Percentiles rank a stretch among this genome's conserved stretches.
Evolutionary conservation across 2,113 vertebrate species (phyloP).

Genomic region (Cisticola juncidis): DNA sequence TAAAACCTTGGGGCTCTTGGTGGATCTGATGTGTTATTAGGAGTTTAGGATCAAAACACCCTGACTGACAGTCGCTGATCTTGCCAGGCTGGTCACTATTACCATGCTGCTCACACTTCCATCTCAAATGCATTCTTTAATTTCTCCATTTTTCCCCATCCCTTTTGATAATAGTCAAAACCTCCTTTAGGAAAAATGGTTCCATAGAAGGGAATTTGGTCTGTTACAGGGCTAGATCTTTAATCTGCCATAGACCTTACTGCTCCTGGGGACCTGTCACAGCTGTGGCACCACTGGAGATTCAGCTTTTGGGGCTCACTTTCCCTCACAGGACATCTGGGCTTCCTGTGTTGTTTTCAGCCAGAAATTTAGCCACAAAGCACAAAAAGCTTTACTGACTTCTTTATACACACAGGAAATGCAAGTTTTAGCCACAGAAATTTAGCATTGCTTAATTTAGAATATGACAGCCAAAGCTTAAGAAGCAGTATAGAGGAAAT

Average conservation of each 20-base stretch:
- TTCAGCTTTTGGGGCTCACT: neutral
- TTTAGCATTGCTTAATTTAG: neutral
- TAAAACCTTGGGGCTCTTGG: neutral
- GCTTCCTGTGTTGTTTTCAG: neutral
- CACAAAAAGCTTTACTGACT: constrained; percentile 31
- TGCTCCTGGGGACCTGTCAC: neutral
- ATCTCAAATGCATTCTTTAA: neutral
- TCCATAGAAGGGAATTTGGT: neutral
- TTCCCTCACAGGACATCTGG: neutral
- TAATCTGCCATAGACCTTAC: neutral
- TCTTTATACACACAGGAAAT: neutral
- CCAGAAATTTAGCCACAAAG: neutral
- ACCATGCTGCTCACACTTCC: neutral
- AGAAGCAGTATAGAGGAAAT: neutral
- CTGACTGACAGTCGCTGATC: neutral
- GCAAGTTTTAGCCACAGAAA: neutral
- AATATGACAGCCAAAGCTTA: neutral
- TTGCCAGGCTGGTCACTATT: neutral
- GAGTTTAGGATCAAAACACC: neutral
- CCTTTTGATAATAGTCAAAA: neutral
- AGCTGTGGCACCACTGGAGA: neutral
- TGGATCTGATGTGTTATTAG: neutral
- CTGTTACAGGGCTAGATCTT: neutral
- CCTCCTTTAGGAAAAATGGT: neutral
- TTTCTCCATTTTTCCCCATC: neutral